Evolutionary conservation across 1,140 invertebrate genomes (phyloP).

Genomic region (Panagrolaimus sp.): DNA sequence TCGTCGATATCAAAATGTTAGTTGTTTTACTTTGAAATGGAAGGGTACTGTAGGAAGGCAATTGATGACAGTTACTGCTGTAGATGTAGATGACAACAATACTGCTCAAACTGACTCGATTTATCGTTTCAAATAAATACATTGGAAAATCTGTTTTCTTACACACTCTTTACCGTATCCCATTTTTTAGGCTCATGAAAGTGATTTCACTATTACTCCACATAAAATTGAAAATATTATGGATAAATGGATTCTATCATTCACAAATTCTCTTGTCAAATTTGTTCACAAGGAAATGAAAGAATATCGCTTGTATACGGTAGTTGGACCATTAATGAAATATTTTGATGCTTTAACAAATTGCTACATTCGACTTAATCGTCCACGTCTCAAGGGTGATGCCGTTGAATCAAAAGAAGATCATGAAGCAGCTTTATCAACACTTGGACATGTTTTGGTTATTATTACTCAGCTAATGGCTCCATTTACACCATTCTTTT

Average conservation of each 20-base stretch:
- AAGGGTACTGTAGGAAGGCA: too few relatives aligned
- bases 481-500: constrained; percentile 92
- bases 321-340: constrained; percentile 82
- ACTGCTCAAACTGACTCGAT: too few relatives aligned
- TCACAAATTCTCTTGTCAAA: constrained; percentile 80
- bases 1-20: constrained; percentile 72
- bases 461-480: constrained; percentile 79
- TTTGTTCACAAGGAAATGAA: constrained; percentile 88
- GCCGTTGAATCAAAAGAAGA: constrained; percentile 64
- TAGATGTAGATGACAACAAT: too few relatives aligned
- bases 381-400: constrained; percentile 80
- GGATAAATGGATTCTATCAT: constrained; percentile 94
- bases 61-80: too few relatives aligned
- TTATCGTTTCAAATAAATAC: too few relatives aligned
- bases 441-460: constrained; percentile 79
- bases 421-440: constrained; percentile 75
- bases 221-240: constrained; percentile 70
- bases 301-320: constrained; percentile 86
- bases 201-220: constrained; percentile 33
- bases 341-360: constrained; percentile 97
- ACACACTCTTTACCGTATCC: background rate
- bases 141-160: too few relatives aligned
- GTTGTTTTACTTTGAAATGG: constrained; percentile 22
- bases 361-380: constrained; percentile 96
- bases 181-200: constrained; percentile 41